Percentiles rank a stretch among this genome's conserved stretches.
These are phyloP conservation scores for Aphidoletes aphidimyza DNA, from an alignment of 2,888 invertebrate species.

Conservation along the genomic window DNA sequence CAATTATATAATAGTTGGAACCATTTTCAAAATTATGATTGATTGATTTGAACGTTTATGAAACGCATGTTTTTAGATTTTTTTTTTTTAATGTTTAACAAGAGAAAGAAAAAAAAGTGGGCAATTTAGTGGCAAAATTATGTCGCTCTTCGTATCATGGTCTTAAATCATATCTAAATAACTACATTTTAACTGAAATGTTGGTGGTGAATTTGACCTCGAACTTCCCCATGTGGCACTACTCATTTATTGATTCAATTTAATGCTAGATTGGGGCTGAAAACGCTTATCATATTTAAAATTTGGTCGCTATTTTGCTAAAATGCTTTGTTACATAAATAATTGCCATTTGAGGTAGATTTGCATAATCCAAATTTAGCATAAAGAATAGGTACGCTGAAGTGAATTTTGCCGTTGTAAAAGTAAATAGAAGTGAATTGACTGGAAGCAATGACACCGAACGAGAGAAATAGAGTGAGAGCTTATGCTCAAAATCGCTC, in stretches of 20 bases:
- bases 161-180: neutral
- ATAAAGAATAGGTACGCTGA: too few relatives aligned
- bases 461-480: too few relatives aligned
- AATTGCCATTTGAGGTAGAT: too few relatives aligned
- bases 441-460: too few relatives aligned
- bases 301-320: neutral
- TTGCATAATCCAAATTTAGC: too few relatives aligned
- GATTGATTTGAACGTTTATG: slow-evolving; percentile 28
- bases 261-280: neutral
- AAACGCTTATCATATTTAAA: neutral
- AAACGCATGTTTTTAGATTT: neutral
- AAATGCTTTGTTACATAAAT: neutral
- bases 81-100: neutral
- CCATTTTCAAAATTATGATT: slow-evolving; percentile 41
- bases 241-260: neutral
- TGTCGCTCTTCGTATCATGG: neutral
- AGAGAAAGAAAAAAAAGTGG: too few relatives aligned
- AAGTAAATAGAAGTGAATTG: too few relatives aligned
- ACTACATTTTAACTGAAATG: neutral
- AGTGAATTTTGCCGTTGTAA: too few relatives aligned
- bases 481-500: too few relatives aligned
- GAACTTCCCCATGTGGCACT: neutral
- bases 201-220: neutral
- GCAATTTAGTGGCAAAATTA: neutral
- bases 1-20: neutral